Conservation (phyloP, 2,113 vertebrate species). For the Verasper variegatus region DNA sequence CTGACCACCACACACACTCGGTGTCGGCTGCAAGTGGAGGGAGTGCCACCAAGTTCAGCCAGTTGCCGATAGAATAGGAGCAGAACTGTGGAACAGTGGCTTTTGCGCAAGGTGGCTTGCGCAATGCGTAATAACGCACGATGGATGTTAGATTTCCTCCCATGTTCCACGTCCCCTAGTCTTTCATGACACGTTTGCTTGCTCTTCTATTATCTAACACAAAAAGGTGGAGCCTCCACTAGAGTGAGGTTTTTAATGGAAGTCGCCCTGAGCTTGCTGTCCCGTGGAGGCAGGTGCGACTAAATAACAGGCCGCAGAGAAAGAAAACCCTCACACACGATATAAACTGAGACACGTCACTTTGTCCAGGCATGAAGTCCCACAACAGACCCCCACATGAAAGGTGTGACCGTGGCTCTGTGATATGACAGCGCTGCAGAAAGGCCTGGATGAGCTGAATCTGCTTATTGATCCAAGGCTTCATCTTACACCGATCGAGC, state of each 20-base stretch:
- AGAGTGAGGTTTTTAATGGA: background rate
- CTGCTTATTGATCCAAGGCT: slow-evolving; percentile 44
- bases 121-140: background rate
- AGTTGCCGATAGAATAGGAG: background rate
- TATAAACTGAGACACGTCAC: background rate
- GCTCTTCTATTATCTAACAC: background rate
- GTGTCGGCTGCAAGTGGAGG: background rate
- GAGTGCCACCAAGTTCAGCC: background rate
- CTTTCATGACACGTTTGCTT: background rate
- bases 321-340: background rate
- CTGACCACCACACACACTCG: background rate
- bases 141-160: background rate
- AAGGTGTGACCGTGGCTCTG: background rate
- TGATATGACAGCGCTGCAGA: slow-evolving; percentile 30
- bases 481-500: slow-evolving; percentile 61
- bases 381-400: background rate
- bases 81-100: background rate
- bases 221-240: background rate
- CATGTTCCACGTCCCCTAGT: background rate
- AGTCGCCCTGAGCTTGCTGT: background rate
- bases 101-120: background rate
- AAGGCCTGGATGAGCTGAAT: slow-evolving; percentile 32
- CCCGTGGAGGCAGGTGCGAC: background rate
- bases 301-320: slow-evolving; percentile 7
- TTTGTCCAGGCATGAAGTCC: background rate